Percentiles rank a stretch among this genome's conserved stretches.
Evolutionary conservation across 2,888 invertebrate species (phyloP).

Genomic region (Amiota communis): DNA sequence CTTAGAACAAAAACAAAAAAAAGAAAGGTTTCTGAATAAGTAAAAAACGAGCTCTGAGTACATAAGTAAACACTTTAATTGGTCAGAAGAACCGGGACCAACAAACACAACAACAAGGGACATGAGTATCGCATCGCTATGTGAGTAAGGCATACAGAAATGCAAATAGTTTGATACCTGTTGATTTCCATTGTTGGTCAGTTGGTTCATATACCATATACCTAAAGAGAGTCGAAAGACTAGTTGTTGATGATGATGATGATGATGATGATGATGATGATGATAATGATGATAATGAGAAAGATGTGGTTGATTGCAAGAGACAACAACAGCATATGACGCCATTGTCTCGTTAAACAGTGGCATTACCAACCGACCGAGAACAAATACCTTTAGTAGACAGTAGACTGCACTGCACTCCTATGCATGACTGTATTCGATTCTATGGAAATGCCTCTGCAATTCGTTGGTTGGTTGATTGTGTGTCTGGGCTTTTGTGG

Average conservation of each 20-base stretch:
- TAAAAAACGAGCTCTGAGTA: neutral
- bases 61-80: constrained; percentile 22
- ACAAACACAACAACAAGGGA: no score
- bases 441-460: neutral
- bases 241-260: constrained; percentile 30
- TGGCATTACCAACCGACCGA: constrained; percentile 8
- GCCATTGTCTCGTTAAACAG: constrained; percentile 27
- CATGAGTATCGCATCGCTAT: no score
- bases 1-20: neutral
- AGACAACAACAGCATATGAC: neutral
- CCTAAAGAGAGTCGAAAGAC: no score
- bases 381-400: neutral
- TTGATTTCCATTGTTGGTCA: constrained; percentile 7
- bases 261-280: constrained; percentile 45
- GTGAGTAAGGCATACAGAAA: neutral
- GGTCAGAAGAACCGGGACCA: neutral
- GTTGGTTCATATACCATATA: no score
- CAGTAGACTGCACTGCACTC: constrained; percentile 2
- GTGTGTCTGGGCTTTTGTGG: constrained; percentile 39
- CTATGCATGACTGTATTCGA: no score
- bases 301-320: neutral
- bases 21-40: neutral
- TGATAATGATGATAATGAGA: constrained; percentile 46
- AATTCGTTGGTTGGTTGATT: neutral
- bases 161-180: constrained; percentile 27